phyloP scores from a whole-genome alignment of 1,140 invertebrate genomes.

The Drosophila navojoa region DNA sequence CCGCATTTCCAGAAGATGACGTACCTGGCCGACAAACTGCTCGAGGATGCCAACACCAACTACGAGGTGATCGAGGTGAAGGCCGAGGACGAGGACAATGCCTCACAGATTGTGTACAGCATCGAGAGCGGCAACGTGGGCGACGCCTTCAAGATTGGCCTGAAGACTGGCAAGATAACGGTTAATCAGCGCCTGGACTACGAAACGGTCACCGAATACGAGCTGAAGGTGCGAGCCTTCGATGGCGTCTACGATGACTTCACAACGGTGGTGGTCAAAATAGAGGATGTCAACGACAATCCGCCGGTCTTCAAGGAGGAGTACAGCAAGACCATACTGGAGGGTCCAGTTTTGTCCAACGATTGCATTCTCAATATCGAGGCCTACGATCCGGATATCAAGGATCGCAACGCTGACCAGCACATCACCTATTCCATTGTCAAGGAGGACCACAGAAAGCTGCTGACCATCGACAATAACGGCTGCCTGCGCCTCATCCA shows the following conservation, averaged over 20 bases:
- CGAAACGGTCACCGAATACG: constrained; percentile 92
- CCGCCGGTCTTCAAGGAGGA: constrained; percentile 89
- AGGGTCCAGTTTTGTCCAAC: constrained; percentile 86
- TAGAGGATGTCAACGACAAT: constrained; percentile 94
- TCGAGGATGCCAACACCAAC: constrained; percentile 92
- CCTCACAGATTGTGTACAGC: constrained; percentile 91
- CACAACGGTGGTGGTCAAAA: constrained; percentile 90
- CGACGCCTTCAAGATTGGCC: constrained; percentile 91
- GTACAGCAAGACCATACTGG: constrained; percentile 88
- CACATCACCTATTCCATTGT: constrained; percentile 91
- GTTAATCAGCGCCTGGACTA: constrained; percentile 92
- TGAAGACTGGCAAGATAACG: constrained; percentile 91
- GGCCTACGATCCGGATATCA: constrained; percentile 94
- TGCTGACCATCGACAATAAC: constrained; percentile 88
- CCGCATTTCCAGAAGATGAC: constrained; percentile 90
- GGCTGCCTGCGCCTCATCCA: constrained; percentile 91
- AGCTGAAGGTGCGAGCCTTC: constrained; percentile 89
- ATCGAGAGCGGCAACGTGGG: constrained; percentile 91
- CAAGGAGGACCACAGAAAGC: constrained; percentile 88
- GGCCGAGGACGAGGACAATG: constrained; percentile 91
- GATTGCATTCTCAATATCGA: constrained; percentile 88
- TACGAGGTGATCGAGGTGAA: constrained; percentile 92
- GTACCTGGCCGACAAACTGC: constrained; percentile 91
- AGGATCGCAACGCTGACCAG: constrained; percentile 89
- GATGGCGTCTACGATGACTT: constrained; percentile 91